Evolutionary conservation across 2,113 vertebrate genomes (phyloP).

Genomic region (Neopipo cinnamomea): DNA sequence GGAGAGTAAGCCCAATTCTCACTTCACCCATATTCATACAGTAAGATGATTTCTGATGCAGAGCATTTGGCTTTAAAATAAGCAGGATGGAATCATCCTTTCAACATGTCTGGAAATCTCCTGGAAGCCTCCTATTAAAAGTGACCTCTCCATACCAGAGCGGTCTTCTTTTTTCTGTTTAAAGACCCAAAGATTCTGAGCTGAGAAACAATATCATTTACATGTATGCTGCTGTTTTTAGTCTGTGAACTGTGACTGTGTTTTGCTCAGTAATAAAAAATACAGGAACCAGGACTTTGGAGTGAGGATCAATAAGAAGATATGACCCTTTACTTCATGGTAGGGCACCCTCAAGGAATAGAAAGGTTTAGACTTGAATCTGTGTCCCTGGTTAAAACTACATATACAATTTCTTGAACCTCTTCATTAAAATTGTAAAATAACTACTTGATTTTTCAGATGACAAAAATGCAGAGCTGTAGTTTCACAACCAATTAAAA

Average conservation of each 20-base stretch:
- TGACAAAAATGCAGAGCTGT: not conserved
- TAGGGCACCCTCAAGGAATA: not conserved
- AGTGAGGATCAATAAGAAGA: not conserved
- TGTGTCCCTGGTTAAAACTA: not conserved
- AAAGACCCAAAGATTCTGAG: not conserved
- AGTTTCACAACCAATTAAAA: not conserved
- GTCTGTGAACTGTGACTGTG: not conserved
- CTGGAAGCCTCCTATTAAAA: not conserved
- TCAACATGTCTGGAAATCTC: not conserved
- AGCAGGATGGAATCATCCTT: not conserved
- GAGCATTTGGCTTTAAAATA: not conserved
- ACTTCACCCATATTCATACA: not conserved
- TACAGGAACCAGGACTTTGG: not conserved
- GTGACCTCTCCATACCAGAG: not conserved
- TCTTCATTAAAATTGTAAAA: constrained; percentile 14
- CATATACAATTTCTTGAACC: not conserved
- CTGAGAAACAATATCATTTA: not conserved
- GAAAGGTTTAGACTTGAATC: not conserved
- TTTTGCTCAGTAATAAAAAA: not conserved
- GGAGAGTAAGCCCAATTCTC: not conserved
- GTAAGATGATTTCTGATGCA: not conserved
- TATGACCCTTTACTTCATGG: not conserved
- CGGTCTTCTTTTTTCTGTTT: not conserved
- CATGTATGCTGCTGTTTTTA: not conserved
- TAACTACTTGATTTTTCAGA: not conserved